Evolutionary conservation across 2,113 vertebrate species (phyloP).

Genomic region (Piprites chloris): DNA sequence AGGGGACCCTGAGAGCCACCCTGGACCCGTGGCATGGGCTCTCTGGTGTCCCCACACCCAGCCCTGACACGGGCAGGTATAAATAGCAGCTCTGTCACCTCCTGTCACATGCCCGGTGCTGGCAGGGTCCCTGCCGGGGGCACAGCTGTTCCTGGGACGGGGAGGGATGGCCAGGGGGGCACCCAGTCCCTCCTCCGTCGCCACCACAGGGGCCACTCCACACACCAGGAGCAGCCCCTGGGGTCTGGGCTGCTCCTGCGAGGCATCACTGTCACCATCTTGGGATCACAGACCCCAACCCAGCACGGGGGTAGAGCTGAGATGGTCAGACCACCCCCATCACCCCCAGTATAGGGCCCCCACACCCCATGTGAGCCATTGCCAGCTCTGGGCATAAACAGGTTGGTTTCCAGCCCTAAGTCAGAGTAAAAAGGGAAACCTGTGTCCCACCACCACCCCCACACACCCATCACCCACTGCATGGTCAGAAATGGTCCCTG

Average conservation of each 20-base stretch:
- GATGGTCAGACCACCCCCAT: fast-evolving
- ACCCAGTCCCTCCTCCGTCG: not conserved
- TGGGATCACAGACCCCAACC: fast-evolving
- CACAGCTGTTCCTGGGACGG: not conserved
- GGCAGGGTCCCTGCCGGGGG: not conserved
- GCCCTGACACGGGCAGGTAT: not conserved
- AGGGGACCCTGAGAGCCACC: not conserved
- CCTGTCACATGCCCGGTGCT: not conserved
- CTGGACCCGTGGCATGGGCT: not conserved
- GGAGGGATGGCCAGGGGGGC: not conserved
- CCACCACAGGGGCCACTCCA: not conserved
- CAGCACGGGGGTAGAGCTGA: fast-evolving
- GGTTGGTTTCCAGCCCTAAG: not conserved
- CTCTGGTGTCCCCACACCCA: not conserved
- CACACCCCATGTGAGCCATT: fast-evolving
- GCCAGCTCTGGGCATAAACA: fast-evolving
- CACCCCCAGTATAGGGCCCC: fast-evolving
- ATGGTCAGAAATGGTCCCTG: not conserved
- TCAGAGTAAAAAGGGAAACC: not conserved
- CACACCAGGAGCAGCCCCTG: not conserved
- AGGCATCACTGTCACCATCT: not conserved
- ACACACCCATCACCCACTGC: fast-evolving
- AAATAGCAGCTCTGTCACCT: slow-evolving; percentile 47
- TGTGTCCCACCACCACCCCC: not conserved
- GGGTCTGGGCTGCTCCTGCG: fast-evolving